These are phyloP conservation scores for Anguilla anguilla DNA, from an alignment of 2,797 vertebrate species.

Conservation along the genomic window DNA sequence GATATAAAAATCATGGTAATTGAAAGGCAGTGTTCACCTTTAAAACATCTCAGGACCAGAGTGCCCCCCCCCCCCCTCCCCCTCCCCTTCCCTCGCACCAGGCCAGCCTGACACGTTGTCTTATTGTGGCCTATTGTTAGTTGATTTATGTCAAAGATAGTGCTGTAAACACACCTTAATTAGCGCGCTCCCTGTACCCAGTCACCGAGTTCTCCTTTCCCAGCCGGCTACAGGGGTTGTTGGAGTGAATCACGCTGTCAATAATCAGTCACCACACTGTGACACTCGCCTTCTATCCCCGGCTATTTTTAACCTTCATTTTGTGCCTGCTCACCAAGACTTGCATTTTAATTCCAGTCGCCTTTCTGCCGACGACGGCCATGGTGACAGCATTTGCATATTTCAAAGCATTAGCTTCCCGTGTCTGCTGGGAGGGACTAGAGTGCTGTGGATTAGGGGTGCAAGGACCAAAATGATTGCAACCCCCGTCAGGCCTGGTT, in stretches of 20 bases:
- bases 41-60: not conserved
- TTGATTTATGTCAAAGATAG: constrained; percentile 9
- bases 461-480: not conserved
- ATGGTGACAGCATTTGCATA: constrained; percentile 39
- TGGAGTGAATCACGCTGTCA: constrained; percentile 42
- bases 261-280: constrained; percentile 49
- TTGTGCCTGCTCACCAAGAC: constrained; percentile 35
- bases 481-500: not conserved
- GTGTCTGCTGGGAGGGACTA: constrained; percentile 24
- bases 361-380: constrained; percentile 31
- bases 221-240: constrained; percentile 31
- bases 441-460: not conserved
- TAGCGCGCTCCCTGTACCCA: constrained; percentile 12
- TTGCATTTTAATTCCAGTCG: constrained; percentile 50
- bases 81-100: not conserved
- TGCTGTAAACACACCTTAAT: constrained; percentile 28
- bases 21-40: not conserved
- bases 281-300: constrained; percentile 33
- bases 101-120: not conserved
- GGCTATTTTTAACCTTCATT: constrained; percentile 56
- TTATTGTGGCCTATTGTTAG: constrained; percentile 22
- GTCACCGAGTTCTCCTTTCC: not conserved
- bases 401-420: constrained; percentile 28
- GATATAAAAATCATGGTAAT: not conserved
- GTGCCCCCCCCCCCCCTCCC: not conserved